A percentile compares a stretch with the other conserved stretches of the same genome.
phyloP scores from a whole-genome alignment of 2,888 invertebrate genomes.

The Ferdinandea cuprea region DNA sequence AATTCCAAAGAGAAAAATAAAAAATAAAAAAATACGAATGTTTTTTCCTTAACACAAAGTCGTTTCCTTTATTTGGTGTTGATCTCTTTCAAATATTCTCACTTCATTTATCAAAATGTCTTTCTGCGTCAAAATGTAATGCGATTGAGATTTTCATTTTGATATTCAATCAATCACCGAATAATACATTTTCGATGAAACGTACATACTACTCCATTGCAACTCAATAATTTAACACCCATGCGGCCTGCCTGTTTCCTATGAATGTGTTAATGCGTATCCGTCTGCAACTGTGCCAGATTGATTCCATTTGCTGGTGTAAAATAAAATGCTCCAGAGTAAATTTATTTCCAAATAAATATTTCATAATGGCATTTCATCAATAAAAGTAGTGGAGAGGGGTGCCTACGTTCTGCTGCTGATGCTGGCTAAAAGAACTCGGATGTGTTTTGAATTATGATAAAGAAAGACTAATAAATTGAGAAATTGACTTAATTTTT shows the following conservation, averaged over 20 bases:
- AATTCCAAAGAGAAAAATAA: too few species aligned
- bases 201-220: conserved; percentile 12
- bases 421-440: too few species aligned
- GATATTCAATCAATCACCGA: conserved; percentile 61
- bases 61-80: conserved; percentile 4
- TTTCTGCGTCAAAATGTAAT: conserved; percentile 52
- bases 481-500: neutral
- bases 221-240: conserved; percentile 57
- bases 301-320: conserved; percentile 25
- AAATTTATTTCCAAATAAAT: conserved; percentile 49
- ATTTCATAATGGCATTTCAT: conserved; percentile 39
- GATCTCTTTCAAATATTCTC: conserved; percentile 11
- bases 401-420: too few species aligned
- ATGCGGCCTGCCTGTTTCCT: neutral
- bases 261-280: conserved; percentile 38
- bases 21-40: too few species aligned
- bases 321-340: conserved; percentile 27
- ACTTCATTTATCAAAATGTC: conserved; percentile 44
- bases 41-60: neutral
- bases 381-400: neutral
- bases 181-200: conserved; percentile 56
- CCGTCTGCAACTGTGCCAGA: conserved; percentile 17
- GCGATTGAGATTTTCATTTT: conserved; percentile 44
- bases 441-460: neutral
- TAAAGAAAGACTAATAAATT: neutral